Percentiles rank a stretch among this genome's conserved stretches.
phyloP scores from a whole-genome alignment of 2,113 vertebrate species.

The Eublepharis macularius region DNA sequence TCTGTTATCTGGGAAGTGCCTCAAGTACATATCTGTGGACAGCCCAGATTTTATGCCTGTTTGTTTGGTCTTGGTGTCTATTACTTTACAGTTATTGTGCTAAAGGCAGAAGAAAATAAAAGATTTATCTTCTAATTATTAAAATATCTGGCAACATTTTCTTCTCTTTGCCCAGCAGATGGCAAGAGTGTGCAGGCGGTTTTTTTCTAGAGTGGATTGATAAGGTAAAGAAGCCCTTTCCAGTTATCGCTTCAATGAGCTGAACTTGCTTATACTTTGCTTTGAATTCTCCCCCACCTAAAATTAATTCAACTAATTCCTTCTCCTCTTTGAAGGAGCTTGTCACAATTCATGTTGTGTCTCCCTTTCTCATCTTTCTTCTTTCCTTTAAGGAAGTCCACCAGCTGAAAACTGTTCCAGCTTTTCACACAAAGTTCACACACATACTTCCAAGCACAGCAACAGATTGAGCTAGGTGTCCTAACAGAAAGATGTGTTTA shows the following conservation, averaged over 20 bases:
- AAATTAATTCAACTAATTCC: neutral
- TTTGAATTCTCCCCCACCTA: neutral
- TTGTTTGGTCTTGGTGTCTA: too few relatives aligned
- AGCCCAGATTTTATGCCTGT: too few relatives aligned
- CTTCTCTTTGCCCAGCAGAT: conserved; percentile 76
- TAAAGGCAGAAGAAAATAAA: neutral
- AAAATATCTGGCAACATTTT: neutral
- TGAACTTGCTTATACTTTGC: neutral
- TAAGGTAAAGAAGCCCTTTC: conserved; percentile 57
- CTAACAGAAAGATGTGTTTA: too few relatives aligned
- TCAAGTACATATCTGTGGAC: too few relatives aligned
- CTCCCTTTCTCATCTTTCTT: neutral
- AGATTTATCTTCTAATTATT: neutral
- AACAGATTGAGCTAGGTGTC: too few relatives aligned
- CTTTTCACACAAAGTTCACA: too few relatives aligned
- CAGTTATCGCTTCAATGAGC: accelerated
- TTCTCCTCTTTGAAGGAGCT: neutral
- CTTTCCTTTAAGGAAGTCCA: neutral
- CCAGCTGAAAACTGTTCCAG: too few relatives aligned
- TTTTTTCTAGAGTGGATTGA: conserved; percentile 81
- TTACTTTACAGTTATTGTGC: too few relatives aligned
- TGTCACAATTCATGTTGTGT: neutral
- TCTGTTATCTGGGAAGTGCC: too few relatives aligned
- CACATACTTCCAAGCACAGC: too few relatives aligned
- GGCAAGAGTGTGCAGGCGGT: conserved; percentile 83